Percentiles rank a stretch among this genome's conserved stretches.
Conservation (phyloP, 1,140 invertebrate species). For the Paralvinella palmiformis region DNA sequence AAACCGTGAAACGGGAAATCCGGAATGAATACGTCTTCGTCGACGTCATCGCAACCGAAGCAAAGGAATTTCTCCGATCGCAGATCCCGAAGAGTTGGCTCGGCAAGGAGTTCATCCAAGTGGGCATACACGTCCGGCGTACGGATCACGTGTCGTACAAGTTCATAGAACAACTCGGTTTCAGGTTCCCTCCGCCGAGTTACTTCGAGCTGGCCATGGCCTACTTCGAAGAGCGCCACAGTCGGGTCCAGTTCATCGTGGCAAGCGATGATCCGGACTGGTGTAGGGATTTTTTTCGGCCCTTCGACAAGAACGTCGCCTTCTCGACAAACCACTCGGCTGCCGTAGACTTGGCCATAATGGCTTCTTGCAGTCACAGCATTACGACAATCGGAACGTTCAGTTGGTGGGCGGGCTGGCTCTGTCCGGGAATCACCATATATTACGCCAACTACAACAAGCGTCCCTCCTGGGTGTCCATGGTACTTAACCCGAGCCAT, state of each 20-base stretch:
- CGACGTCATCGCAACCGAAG: background rate
- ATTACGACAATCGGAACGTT: conserved; percentile 38
- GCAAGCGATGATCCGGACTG: background rate
- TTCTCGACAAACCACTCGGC: background rate
- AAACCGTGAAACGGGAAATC: background rate
- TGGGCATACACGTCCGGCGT: background rate
- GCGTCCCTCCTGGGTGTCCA: no score
- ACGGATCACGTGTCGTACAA: background rate
- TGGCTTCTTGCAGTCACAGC: conserved; percentile 33
- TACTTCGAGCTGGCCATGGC: background rate
- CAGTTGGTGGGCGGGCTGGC: conserved; percentile 36
- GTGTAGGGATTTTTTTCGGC: background rate
- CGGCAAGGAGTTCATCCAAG: background rate
- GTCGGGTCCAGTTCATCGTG: background rate
- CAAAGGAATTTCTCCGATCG: no score
- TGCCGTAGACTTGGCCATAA: conserved; percentile 28
- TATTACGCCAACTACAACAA: no score
- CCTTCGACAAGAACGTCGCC: background rate
- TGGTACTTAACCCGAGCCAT: no score
- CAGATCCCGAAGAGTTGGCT: background rate
- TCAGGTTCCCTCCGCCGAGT: background rate
- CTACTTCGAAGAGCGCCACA: background rate
- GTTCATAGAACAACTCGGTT: no score
- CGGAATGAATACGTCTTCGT: background rate
- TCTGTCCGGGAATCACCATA: conserved; percentile 23